Conservation (phyloP, 2,113 vertebrate species). For the Cynopterus brachyotis region DNA sequence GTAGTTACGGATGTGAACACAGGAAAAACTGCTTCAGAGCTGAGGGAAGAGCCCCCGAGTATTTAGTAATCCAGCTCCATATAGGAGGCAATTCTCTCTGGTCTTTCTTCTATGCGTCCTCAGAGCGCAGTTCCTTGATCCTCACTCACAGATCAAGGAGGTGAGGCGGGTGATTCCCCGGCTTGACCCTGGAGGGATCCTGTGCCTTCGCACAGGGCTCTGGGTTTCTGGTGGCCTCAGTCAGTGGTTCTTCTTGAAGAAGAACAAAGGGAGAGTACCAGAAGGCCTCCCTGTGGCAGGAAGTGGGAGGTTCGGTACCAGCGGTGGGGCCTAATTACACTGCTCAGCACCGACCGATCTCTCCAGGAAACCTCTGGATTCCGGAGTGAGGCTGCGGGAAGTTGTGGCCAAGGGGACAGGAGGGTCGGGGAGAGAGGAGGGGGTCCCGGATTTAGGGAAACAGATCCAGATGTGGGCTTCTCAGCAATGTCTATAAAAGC, state of each 20-base stretch:
- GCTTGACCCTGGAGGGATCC: not conserved
- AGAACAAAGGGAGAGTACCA: slow-evolving; percentile 38
- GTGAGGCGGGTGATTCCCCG: not conserved
- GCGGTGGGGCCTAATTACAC: not conserved
- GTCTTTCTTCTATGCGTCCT: not conserved
- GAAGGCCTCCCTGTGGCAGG: not conserved
- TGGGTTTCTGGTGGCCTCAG: not conserved
- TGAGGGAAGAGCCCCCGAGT: not conserved
- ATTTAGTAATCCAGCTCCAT: not conserved
- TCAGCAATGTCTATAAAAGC: not conserved
- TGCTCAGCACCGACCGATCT: not conserved
- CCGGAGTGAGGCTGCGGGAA: not conserved
- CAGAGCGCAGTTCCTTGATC: not conserved
- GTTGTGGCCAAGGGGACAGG: not conserved
- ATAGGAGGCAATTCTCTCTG: not conserved
- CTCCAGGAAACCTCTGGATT: slow-evolving; percentile 52
- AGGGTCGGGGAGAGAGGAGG: not conserved
- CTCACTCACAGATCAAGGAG: not conserved
- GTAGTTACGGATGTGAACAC: slow-evolving; percentile 69
- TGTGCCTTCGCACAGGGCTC: not conserved
- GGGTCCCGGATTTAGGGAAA: not conserved
- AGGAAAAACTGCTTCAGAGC: slow-evolving; percentile 49
- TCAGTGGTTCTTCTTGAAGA: not conserved
- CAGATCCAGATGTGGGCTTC: not conserved
- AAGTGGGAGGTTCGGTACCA: not conserved